phyloP scores from a whole-genome alignment of 2,797 vertebrate genomes.

The Coluber constrictor region DNA sequence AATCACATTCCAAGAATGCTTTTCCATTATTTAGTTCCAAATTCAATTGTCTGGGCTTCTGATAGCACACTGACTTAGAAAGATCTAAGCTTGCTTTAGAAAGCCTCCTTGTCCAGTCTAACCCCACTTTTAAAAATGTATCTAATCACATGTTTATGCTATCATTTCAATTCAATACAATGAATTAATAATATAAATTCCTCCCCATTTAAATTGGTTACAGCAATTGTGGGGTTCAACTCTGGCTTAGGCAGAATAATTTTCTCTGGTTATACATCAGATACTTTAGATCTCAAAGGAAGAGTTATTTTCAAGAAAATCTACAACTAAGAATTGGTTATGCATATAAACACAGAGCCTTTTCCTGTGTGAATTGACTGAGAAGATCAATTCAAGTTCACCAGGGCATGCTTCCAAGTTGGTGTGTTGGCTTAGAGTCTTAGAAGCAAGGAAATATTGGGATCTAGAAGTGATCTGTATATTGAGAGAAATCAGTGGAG shows the following conservation, averaged over 20 bases:
- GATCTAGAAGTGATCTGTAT: background rate
- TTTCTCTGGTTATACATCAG: slow-evolving; percentile 12
- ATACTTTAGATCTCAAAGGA: slow-evolving; percentile 2
- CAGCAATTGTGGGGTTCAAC: background rate
- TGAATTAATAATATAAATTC: background rate
- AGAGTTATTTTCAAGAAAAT: background rate
- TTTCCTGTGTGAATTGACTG: background rate
- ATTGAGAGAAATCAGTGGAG: background rate
- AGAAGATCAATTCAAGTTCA: background rate
- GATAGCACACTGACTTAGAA: background rate
- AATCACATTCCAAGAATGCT: background rate
- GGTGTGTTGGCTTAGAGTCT: background rate
- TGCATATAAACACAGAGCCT: too few relatives aligned
- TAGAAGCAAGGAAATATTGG: background rate
- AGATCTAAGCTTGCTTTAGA: background rate
- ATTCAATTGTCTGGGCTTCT: background rate
- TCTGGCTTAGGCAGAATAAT: background rate
- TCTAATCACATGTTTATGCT: slow-evolving; percentile 15
- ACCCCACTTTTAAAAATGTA: background rate
- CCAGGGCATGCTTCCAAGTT: background rate
- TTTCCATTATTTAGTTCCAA: background rate
- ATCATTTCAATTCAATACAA: slow-evolving; percentile 20
- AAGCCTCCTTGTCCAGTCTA: background rate
- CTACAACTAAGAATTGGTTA: background rate
- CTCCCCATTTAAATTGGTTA: slow-evolving; percentile 18